Conservation (phyloP, 2,888 invertebrate genomes). For the Drosophila pseudotalamancana region DNA sequence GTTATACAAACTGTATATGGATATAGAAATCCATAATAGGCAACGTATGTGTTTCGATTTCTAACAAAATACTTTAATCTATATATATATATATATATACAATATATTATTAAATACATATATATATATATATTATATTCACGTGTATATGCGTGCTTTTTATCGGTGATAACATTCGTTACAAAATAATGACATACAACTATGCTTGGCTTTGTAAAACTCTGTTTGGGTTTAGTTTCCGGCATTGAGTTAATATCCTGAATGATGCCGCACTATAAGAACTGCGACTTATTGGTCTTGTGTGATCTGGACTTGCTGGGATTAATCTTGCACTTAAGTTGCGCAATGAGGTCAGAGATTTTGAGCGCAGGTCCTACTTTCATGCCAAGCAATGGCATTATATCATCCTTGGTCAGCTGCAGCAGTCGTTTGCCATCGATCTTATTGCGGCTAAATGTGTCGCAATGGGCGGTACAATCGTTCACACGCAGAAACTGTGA, state of each 20-base stretch:
- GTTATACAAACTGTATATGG: constrained; percentile 64
- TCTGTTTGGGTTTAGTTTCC: constrained; percentile 7
- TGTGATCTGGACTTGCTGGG: constrained; percentile 83
- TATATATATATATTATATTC: constrained; percentile 13
- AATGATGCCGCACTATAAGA: constrained; percentile 86
- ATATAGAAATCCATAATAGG: constrained; percentile 62
- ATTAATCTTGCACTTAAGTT: constrained; percentile 90
- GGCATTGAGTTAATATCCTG: constrained; percentile 6
- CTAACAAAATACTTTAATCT: constrained; percentile 71
- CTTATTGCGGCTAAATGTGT: constrained; percentile 88
- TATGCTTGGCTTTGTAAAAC: constrained; percentile 36
- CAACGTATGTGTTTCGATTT: constrained; percentile 74
- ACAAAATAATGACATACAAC: constrained; percentile 30
- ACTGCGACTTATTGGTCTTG: constrained; percentile 88
- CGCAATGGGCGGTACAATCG: constrained; percentile 91
- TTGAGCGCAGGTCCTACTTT: constrained; percentile 98
- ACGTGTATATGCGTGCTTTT: constrained; percentile 39
- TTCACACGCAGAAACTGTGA: constrained; percentile 95
- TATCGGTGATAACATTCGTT: constrained; percentile 63
- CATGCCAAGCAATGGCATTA: constrained; percentile 94
- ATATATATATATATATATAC: constrained; percentile 35
- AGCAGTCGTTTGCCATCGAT: constrained; percentile 93
- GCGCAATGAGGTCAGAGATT: constrained; percentile 96
- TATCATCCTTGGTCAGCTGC: constrained; percentile 94
- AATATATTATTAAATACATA: constrained; percentile 11